phyloP scores from a whole-genome alignment of 2,888 invertebrate species.

The Koerneria pararmatus region DNA sequence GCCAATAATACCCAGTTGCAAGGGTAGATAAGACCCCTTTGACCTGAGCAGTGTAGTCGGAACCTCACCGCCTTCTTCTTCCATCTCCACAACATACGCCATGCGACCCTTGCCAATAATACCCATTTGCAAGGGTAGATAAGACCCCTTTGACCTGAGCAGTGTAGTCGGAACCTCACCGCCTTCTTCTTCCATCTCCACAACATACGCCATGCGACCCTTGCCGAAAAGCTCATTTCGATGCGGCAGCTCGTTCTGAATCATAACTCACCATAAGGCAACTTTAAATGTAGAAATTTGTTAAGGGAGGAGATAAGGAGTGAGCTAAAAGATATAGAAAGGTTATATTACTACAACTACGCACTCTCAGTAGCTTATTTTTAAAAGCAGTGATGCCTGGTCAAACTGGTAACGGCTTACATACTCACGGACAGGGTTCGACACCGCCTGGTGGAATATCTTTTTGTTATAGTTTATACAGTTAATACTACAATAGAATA shows the following conservation, averaged over 20 bases:
- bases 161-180: conserved; percentile 88
- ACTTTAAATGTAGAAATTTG: too few species aligned
- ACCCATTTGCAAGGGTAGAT: conserved; percentile 70
- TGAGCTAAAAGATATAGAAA: too few species aligned
- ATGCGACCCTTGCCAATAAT: conserved; percentile 89
- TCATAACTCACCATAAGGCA: not conserved
- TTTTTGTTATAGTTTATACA: too few species aligned
- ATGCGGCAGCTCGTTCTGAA: conserved; percentile 66
- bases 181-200: conserved; percentile 79
- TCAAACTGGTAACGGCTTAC: too few species aligned
- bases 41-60: conserved; percentile 74
- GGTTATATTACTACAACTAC: not conserved
- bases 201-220: conserved; percentile 95
- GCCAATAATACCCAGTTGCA: too few species aligned
- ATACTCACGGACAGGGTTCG: too few species aligned
- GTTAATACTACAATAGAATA: too few species aligned
- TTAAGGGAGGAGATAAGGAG: too few species aligned
- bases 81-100: conserved; percentile 95
- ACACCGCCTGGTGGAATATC: too few species aligned
- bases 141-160: conserved; percentile 46
- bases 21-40: too few species aligned
- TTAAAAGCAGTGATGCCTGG: too few species aligned
- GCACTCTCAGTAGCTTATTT: not conserved
- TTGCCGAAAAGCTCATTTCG: conserved; percentile 79
- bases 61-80: conserved; percentile 79